Base-by-base conservation (phyloP, 2,888 invertebrate species). In the Punctoribates punctum region DNA sequence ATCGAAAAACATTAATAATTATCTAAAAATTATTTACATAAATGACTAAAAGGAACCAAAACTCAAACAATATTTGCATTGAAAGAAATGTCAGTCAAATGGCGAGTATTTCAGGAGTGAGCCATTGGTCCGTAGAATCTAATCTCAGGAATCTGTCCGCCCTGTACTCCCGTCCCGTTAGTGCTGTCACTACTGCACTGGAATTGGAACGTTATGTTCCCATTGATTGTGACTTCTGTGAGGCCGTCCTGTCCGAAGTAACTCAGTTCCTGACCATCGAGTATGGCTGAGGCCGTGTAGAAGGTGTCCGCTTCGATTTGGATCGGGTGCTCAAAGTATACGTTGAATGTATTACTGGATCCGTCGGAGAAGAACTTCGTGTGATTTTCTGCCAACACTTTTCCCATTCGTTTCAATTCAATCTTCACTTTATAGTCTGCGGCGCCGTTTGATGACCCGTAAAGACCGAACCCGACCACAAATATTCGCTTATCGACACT, bases 161-260 rank as follows among this genome's bases (percentile, higher is more conserved):
- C 96, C 85, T 96, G 96, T 11, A 96, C 96, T 11, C 96, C 96
- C 0, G 96, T 97, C 72, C 96, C 96, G 82, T 97, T 97, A 75
- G 96, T 97, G 85, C 95, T 95, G 83, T 96, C 96, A 8, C 94
- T 93, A 74, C 95, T 96, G 85, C 96, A 96, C 85, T 96, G 96
- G 85, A 96, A 97, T 86, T 96, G 96, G 86, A 96, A 96, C 79
- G 93, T 94, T 77, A 96, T 95, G 82, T 91, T 91, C 5, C 94
- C 94, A 80, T 81, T 81, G 84, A 93, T 92, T 76, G 91, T 91
- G 62, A 96, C 93, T 85, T 96, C 96, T 82, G 94, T 93, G 88
- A 96, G 89, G 27, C 96, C 96, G 85, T 97, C 96, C 84, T 96
- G 96, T 8, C 96, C 96, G 84, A 96, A 97, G 85, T 96, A 97